Percentiles rank a stretch among this genome's conserved stretches.
phyloP scores from a whole-genome alignment of 2,888 invertebrate species.

The Cybosia mesomella region DNA sequence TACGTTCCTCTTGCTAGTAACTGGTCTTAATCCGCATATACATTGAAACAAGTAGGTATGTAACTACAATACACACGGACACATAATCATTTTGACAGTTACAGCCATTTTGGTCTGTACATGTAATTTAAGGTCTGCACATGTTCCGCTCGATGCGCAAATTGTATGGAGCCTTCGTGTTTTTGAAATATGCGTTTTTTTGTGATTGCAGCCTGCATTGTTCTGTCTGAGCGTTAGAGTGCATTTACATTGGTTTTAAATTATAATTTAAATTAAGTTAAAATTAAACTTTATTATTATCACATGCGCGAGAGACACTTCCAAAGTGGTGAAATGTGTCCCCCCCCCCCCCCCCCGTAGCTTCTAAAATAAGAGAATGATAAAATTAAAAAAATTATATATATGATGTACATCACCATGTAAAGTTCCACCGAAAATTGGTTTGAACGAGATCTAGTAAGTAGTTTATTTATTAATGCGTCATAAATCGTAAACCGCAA shows the following conservation, averaged over 20 bases:
- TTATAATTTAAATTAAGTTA: neutral
- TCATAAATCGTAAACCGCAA: too few relatives aligned
- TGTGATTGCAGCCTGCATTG: slow-evolving; percentile 77
- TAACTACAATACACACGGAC: slow-evolving; percentile 13
- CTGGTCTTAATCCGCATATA: neutral
- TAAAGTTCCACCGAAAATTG: too few relatives aligned
- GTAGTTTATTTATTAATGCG: too few relatives aligned
- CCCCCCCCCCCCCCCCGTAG: too few relatives aligned
- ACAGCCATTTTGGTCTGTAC: slow-evolving; percentile 55
- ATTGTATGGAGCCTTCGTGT: slow-evolving; percentile 63
- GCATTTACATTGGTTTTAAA: slow-evolving; percentile 49
- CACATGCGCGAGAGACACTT: too few relatives aligned
- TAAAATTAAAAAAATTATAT: too few relatives aligned
- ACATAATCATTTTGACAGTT: slow-evolving; percentile 49
- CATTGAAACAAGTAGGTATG: neutral
- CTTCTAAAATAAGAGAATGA: too few relatives aligned
- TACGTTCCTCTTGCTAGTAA: neutral
- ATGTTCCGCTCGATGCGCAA: slow-evolving; percentile 62
- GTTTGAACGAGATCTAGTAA: too few relatives aligned
- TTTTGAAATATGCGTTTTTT: slow-evolving; percentile 63
- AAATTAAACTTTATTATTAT: too few relatives aligned
- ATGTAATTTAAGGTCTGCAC: slow-evolving; percentile 50
- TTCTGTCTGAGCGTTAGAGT: slow-evolving; percentile 63
- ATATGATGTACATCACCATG: too few relatives aligned
- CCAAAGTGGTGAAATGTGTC: too few relatives aligned